Evolutionary conservation across 2,888 invertebrate genomes (phyloP).

Genomic region (Isoperla grammatica): DNA sequence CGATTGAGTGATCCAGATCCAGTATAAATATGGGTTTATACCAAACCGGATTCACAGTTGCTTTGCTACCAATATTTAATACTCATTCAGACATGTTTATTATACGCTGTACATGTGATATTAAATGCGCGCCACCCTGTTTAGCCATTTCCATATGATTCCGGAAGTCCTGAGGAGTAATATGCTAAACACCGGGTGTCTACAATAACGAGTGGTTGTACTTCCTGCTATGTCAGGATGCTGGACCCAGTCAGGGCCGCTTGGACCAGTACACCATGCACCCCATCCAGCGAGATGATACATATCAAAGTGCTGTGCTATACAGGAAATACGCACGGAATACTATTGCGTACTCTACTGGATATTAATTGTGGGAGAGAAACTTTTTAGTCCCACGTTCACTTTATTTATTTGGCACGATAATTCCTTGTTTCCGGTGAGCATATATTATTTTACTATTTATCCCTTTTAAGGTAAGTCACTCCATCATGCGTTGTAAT

Average conservation of each 20-base stretch:
- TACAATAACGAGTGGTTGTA: conserved; percentile 14
- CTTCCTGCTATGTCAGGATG: conserved; percentile 20
- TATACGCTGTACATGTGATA: conserved; percentile 10
- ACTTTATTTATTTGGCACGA: too few species aligned
- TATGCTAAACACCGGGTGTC: conserved; percentile 16
- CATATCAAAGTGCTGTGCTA: conserved; percentile 23
- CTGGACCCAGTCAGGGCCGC: too few species aligned
- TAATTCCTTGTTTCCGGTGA: too few species aligned
- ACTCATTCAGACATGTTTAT: conserved; percentile 11
- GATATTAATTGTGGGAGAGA: neutral
- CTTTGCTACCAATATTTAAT: conserved; percentile 21
- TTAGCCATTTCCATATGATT: too few species aligned
- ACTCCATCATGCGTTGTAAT: too few species aligned
- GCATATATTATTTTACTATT: too few species aligned
- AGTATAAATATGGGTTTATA: neutral
- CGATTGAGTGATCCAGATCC: neutral
- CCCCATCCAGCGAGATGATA: conserved; percentile 23
- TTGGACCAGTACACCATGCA: conserved; percentile 24
- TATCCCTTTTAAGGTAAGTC: too few species aligned
- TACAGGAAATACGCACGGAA: conserved; percentile 9
- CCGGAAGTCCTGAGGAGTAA: conserved; percentile 6
- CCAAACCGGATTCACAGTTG: conserved; percentile 20
- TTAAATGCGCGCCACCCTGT: conserved; percentile 20
- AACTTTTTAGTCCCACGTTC: neutral
- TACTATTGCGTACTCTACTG: neutral